A percentile compares a stretch with the other conserved stretches of the same genome.
phyloP scores from a whole-genome alignment of 2,888 invertebrate species.

The Drosophila falleni region DNA sequence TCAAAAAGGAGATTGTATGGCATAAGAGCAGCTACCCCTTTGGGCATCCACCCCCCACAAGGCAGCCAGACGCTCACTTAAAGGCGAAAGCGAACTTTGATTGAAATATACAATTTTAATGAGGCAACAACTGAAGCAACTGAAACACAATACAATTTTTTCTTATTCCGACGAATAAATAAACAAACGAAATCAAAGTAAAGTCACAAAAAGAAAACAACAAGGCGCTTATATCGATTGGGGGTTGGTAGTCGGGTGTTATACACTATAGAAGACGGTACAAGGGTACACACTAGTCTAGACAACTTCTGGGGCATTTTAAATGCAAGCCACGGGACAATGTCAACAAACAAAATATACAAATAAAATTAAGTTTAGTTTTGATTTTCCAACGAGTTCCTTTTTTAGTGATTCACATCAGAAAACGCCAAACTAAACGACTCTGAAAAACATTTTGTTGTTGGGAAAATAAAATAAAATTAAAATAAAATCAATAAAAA shows the following conservation, averaged over 20 bases:
- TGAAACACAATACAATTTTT: slow-evolving; percentile 55
- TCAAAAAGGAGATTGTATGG: background rate
- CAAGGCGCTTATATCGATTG: slow-evolving; percentile 40
- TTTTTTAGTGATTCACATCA: background rate
- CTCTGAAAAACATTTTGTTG: background rate
- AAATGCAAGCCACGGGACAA: slow-evolving; percentile 53
- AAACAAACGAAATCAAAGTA: slow-evolving; percentile 65
- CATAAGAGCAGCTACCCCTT: slow-evolving; percentile 21
- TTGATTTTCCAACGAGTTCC: background rate
- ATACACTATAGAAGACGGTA: background rate
- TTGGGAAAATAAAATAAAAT: too few relatives aligned
- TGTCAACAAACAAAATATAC: slow-evolving; percentile 52
- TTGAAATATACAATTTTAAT: slow-evolving; percentile 81
- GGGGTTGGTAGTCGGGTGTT: background rate
- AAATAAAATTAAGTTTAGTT: slow-evolving; percentile 24
- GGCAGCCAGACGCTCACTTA: slow-evolving; percentile 18
- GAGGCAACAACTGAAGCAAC: slow-evolving; percentile 62
- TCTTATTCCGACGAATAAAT: slow-evolving; percentile 53
- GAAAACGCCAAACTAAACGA: background rate
- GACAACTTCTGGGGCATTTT: slow-evolving; percentile 60
- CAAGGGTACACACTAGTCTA: slow-evolving; percentile 32
- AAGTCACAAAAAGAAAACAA: slow-evolving; percentile 36
- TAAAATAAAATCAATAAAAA: too few relatives aligned
- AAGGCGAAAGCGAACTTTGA: slow-evolving; percentile 72
- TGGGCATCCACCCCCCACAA: slow-evolving; percentile 5